These are phyloP conservation scores for Drosophila atroscutellata DNA, from an alignment of 2,888 invertebrate species.

Conservation along the genomic window DNA sequence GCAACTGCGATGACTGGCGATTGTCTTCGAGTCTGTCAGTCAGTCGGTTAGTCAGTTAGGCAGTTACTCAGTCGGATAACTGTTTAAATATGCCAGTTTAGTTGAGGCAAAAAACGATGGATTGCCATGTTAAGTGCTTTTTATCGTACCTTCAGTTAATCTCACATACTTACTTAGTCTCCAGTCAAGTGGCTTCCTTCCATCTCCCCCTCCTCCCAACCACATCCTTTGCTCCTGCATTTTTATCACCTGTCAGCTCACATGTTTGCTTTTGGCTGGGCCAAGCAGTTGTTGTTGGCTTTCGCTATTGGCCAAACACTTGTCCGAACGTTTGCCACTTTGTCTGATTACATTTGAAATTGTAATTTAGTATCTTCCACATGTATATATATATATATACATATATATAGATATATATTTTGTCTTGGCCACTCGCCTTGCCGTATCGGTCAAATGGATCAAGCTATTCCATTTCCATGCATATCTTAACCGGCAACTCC, in stretches of 20 bases:
- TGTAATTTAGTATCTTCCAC: constrained; percentile 81
- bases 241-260: constrained; percentile 78
- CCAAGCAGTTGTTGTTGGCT: constrained; percentile 25
- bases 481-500: constrained; percentile 35
- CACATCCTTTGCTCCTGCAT: constrained; percentile 45
- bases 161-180: constrained; percentile 61
- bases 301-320: constrained; percentile 50
- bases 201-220: neutral
- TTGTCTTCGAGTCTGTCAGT: constrained; percentile 30
- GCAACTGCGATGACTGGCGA: constrained; percentile 43
- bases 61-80: constrained; percentile 14
- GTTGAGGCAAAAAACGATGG: constrained; percentile 68
- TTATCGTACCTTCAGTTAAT: constrained; percentile 75
- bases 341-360: constrained; percentile 85
- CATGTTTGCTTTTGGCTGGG: constrained; percentile 62
- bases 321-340: constrained; percentile 72
- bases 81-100: constrained; percentile 69
- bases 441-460: constrained; percentile 74
- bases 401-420: constrained; percentile 29
- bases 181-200: constrained; percentile 22
- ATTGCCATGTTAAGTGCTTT: constrained; percentile 81
- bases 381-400: neutral
- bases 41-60: constrained; percentile 1
- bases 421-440: constrained; percentile 46
- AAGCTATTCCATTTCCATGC: constrained; percentile 63